Evolutionary conservation across 2,113 vertebrate genomes (phyloP), one percentile per base, ranked within the genome.

Genomic region (Brachirus orientalis): DNA sequence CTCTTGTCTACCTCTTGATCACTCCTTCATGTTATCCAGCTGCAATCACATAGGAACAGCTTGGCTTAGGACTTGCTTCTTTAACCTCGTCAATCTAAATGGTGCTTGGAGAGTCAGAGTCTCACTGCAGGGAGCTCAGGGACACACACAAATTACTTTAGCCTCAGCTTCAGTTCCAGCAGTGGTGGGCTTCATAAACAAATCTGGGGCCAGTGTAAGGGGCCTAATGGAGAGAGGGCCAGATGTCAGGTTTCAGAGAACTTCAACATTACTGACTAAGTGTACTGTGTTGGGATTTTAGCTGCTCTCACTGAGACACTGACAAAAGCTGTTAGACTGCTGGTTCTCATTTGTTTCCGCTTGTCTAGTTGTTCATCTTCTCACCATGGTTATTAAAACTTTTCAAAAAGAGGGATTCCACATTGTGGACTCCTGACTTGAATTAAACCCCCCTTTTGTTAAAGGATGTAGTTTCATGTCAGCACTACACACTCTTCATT

Each of bases 1-100:
- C 48, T 69, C 51, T 70, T 12, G 19, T 75, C 37, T 61, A 47
- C 38, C 3, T 44, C 17, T 19, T 54, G 45, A 13, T 62, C 71
- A 69, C 69, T 58, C 41, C 53, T 38, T 35, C 56, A 55, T 65
- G 22, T 46, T 63, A 63, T 72, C 63, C 90, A 90, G 72, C 86
- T 88, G 82, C 61, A 85, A 71, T 88, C 76, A 83, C 77, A 90
- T 38, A 74, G 41, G 76, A 86, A 67, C 54, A 45, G 45, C 68
- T 58, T 55, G 51, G 68, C 57, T 17, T 40, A 77, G 58, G 69
- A 67, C 50, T 54, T 54, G 43, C 44, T 66, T 81, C 66, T 87
- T 67, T 85, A 83, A 82, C 81, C 63, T 85, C 73, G 80, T 84
- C 80, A 72, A 70, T 87, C 69, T 67, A 83, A 81, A 76, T 64